phyloP scores from a whole-genome alignment of 2,888 invertebrate species.

The Thymelicus lineola region DNA sequence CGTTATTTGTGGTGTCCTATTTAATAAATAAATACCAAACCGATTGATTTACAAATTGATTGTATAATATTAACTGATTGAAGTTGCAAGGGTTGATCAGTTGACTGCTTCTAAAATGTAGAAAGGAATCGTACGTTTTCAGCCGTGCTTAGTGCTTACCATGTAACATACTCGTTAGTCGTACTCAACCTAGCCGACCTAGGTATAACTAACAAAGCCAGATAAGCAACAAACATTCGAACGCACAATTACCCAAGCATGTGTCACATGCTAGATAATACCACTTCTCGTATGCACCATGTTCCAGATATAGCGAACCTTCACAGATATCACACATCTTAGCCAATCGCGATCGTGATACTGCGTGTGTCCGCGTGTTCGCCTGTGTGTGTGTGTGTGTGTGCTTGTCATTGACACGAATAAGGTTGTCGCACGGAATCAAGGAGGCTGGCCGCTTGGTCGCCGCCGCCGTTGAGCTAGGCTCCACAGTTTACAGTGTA shows the following conservation, averaged over 20 bases:
- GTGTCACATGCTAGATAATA: constrained; percentile 27
- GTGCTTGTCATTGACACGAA: constrained; percentile 74
- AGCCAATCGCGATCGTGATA: constrained; percentile 37
- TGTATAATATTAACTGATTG: too few relatives aligned
- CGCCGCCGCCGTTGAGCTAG: constrained; percentile 3
- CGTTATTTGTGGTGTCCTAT: too few relatives aligned
- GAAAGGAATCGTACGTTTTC: too few relatives aligned
- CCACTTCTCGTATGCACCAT: constrained; percentile 25
- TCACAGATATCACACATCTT: constrained; percentile 35
- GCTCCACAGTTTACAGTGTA: constrained; percentile 32
- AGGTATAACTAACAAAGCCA: not conserved
- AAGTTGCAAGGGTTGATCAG: too few relatives aligned
- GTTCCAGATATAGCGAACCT: constrained; percentile 36
- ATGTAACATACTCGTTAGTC: too few relatives aligned
- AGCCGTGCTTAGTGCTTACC: too few relatives aligned
- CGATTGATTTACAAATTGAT: too few relatives aligned
- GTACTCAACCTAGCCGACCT: not conserved
- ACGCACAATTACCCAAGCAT: constrained; percentile 13
- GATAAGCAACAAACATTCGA: not conserved
- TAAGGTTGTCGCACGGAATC: constrained; percentile 73
- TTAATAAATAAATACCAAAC: too few relatives aligned
- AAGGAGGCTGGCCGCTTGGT: constrained; percentile 55
- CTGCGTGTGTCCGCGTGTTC: constrained; percentile 34
- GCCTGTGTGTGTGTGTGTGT: constrained; percentile 46
- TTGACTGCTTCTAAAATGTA: too few relatives aligned